A percentile compares a stretch with the other conserved stretches of the same genome.
These are phyloP conservation scores for Lutraria rhynchaena DNA, from an alignment of 1,140 invertebrate species.

Conservation along the genomic window DNA sequence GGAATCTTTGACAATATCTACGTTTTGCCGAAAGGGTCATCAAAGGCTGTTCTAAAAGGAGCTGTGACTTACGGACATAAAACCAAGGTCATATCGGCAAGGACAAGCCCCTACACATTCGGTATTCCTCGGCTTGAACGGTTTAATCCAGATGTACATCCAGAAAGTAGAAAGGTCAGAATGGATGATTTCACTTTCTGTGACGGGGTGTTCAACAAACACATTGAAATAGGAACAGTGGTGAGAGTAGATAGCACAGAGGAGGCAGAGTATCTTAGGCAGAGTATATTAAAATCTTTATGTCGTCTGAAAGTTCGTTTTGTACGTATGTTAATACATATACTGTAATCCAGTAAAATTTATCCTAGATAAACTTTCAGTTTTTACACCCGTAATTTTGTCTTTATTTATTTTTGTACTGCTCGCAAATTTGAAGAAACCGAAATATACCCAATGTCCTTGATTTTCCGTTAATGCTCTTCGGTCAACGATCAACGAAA, in stretches of 20 bases:
- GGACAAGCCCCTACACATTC: constrained; percentile 61
- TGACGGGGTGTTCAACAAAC: constrained; percentile 61
- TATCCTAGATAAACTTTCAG: too few relatives aligned
- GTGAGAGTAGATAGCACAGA: constrained; percentile 38
- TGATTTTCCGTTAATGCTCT: too few relatives aligned
- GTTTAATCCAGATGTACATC: constrained; percentile 43
- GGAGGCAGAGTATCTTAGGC: constrained; percentile 30
- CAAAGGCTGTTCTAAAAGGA: constrained; percentile 59
- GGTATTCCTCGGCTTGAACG: constrained; percentile 44
- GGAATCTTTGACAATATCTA: constrained; percentile 50
- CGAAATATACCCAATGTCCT: too few relatives aligned
- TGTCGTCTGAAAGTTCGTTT: too few relatives aligned
- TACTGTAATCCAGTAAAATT: too few relatives aligned
- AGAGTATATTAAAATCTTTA: too few relatives aligned
- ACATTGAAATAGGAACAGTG: constrained; percentile 58
- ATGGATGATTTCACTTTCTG: constrained; percentile 45
- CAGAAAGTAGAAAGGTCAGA: constrained; percentile 27
- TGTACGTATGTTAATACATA: too few relatives aligned
- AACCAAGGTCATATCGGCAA: constrained; percentile 43
- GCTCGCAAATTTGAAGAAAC: too few relatives aligned
- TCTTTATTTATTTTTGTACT: too few relatives aligned
- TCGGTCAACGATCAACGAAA: too few relatives aligned
- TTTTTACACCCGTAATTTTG: too few relatives aligned
- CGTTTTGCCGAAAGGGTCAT: constrained; percentile 52
- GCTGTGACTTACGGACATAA: constrained; percentile 63